Base-by-base conservation (phyloP, 2,113 vertebrate genomes). In the Paradoxurus hermaphroditus region DNA sequence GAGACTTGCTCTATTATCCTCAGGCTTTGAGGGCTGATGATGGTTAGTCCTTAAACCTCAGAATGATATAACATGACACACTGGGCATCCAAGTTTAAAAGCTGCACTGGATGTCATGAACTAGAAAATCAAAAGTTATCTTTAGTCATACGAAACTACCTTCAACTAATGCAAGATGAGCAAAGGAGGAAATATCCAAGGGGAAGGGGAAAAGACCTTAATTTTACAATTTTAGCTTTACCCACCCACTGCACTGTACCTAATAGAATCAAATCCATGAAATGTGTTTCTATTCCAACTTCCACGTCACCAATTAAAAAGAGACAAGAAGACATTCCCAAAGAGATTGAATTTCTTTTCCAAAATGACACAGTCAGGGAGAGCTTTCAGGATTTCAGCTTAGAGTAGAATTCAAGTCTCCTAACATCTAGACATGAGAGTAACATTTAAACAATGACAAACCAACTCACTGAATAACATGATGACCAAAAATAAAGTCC, bases 181-280 rank as follows among this genome's bases (percentile, higher is more conserved):
- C n/a, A 94, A 86, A 95, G 25, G 16, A 84, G 23, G 11, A 68
- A 68, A 81, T 34, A 83, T 6, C n/a, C 44, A 82, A 78, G 21
- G n/a, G 9, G 6, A 86, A n/a, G 29, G 15, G 6, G 6, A 0
- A 91, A 87, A 75, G 7, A 95, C 8, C 9, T 77, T 72, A 75
- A 70, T 83, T 93, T 62, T 73, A 78, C 15, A 91, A 90, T 83
- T 92, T 91, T 62, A 94, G 29, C 23, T 95, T 97, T 73, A 92
- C 7, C 46, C 18, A 70, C 7, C 27, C 31, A 91, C 0, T 85
- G 51, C 36, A 91, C 51, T 91, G 51, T 86, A 78, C 27, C 90
- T 44, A 94, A 86, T 0, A 86, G 25, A 84, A 70, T 88, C 36
- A 91, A 93, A 92, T 59, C 29, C 5, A 91, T 85, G 5, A 81